Percentiles rank a stretch among this genome's conserved stretches.
Evolutionary conservation across 2,113 vertebrate genomes (phyloP).

Genomic region (Columbina picui): DNA sequence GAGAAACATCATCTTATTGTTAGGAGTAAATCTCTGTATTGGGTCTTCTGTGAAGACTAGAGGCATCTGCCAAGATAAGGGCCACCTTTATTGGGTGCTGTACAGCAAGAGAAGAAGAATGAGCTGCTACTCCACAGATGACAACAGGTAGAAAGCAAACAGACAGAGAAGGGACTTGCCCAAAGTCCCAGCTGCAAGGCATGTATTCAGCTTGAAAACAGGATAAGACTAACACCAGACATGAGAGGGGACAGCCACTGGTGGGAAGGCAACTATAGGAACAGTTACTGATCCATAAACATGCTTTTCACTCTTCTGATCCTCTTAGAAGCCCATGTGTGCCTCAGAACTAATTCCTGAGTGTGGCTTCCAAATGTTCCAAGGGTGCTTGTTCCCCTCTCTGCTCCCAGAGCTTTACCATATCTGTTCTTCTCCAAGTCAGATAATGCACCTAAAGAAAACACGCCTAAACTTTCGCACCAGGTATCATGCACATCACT

Average conservation of each 20-base stretch:
- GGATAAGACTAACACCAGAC: neutral
- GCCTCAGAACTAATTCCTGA: constrained; percentile 43
- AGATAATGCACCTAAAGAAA: constrained; percentile 12
- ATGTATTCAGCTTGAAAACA: neutral
- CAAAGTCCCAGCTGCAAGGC: accelerated
- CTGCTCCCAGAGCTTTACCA: neutral
- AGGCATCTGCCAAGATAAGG: neutral
- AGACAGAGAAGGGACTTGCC: neutral
- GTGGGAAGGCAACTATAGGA: neutral
- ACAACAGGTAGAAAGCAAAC: neutral
- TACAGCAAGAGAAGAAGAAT: neutral
- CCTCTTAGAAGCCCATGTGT: constrained; percentile 9
- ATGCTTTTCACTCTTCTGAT: neutral
- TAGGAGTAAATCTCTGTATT: neutral
- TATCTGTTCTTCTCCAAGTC: neutral
- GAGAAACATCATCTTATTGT: neutral
- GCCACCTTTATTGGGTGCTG: neutral
- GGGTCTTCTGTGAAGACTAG: neutral
- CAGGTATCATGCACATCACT: accelerated
- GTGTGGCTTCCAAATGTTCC: constrained; percentile 13
- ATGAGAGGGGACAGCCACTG: neutral
- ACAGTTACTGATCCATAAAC: neutral
- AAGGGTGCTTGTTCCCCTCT: neutral
- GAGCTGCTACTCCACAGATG: neutral
- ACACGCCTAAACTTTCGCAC: neutral